Percentiles rank a stretch among this genome's conserved stretches.
These are phyloP conservation scores for Anhinga anhinga DNA, from an alignment of 2,113 vertebrate species.

Conservation along the genomic window DNA sequence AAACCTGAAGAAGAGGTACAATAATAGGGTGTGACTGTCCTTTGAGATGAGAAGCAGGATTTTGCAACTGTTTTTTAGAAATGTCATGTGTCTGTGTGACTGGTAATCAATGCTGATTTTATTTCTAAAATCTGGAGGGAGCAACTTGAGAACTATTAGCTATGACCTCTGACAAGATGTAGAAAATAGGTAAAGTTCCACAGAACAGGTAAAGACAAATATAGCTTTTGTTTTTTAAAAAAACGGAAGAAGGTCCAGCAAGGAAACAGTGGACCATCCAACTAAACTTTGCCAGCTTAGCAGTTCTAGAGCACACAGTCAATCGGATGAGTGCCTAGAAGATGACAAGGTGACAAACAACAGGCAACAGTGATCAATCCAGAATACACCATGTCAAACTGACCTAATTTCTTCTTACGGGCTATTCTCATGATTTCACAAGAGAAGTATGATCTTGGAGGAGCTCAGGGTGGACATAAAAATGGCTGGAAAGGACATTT, in stretches of 20 bases:
- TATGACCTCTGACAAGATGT: not conserved
- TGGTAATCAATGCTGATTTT: not conserved
- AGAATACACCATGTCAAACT: not conserved
- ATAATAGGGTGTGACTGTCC: not conserved
- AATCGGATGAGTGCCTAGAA: not conserved
- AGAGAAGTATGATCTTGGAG: not conserved
- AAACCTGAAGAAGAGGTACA: not conserved
- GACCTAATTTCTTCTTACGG: not conserved
- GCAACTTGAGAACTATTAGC: not conserved
- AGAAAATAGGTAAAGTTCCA: not conserved
- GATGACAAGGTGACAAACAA: not conserved
- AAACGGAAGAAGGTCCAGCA: not conserved
- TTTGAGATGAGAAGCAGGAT: not conserved
- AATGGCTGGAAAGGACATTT: not conserved
- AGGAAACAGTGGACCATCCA: not conserved
- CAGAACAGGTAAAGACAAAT: not conserved
- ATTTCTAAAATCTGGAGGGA: not conserved
- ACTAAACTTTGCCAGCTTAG: not conserved
- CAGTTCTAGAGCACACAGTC: not conserved
- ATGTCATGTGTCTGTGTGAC: not conserved
- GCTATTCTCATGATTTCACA: not conserved
- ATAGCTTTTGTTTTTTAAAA: not conserved
- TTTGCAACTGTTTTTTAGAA: not conserved
- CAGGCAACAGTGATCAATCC: not conserved
- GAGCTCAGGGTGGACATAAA: not conserved